These are phyloP conservation scores for Arrhopalites spinosus DNA, from an alignment of 2,888 invertebrate genomes.

Conservation along the genomic window DNA sequence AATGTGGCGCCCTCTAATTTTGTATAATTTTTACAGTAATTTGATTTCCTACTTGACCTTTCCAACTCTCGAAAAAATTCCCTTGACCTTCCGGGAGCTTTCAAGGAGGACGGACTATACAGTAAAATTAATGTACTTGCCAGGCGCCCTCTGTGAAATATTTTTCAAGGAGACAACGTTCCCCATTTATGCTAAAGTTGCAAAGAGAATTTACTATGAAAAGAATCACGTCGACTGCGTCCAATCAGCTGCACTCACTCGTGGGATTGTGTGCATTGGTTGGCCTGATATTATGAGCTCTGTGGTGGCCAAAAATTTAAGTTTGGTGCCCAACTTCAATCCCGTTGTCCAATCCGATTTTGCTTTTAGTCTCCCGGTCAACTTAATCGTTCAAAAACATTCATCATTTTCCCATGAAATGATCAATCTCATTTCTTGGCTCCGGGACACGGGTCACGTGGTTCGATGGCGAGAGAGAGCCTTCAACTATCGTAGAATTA, in stretches of 20 bases:
- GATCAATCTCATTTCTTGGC: not conserved
- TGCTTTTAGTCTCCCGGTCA: not conserved
- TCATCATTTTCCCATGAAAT: not conserved
- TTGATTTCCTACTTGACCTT: slow-evolving; percentile 30
- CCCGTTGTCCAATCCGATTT: not conserved
- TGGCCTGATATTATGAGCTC: not conserved
- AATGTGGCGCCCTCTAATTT: no score
- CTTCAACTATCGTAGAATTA: not conserved
- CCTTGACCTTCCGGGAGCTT: not conserved
- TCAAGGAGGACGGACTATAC: not conserved
- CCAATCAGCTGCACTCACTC: not conserved
- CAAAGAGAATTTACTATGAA: not conserved
- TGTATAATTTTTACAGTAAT: no score
- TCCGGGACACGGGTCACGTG: not conserved
- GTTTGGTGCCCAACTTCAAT: not conserved
- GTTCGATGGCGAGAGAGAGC: not conserved
- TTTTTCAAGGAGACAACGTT: not conserved
- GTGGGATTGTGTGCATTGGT: not conserved
- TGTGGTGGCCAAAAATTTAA: slow-evolving; percentile 11
- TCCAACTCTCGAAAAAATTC: not conserved
- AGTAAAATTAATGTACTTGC: not conserved
- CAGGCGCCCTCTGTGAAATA: not conserved
- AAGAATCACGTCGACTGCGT: not conserved
- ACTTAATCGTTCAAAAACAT: not conserved
- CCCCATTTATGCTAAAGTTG: not conserved